Base-by-base conservation (phyloP, 2,113 vertebrate species). In the Prunella fulvescens region DNA sequence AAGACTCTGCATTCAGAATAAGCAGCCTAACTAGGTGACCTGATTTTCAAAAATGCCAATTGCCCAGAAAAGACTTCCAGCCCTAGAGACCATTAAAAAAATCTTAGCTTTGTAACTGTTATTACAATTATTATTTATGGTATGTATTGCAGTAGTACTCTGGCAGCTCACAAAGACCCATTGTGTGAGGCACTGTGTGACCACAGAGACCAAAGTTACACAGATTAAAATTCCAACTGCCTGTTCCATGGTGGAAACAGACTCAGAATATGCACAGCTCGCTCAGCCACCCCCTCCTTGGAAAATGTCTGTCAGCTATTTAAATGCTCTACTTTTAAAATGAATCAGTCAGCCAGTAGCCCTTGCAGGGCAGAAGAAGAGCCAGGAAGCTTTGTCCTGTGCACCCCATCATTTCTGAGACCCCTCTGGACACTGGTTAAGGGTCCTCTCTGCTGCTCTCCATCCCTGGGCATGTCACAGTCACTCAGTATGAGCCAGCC, bases 101-200 rank as follows among this genome's bases (percentile, higher is more conserved):
- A 40, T 76, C 79, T 84, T 81, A 81, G 53, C 71, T 74, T 96
- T 93, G 7, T 86, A 93, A 78, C 92, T 88, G 79, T 92, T 96
- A 88, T 93, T 97, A 83, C 69, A 83, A 18, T 90, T 92, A 90
- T 86, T 96, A 95, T 90, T 96, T 96, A 92, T 86, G 70, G 44
- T 81, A 88, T 45, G 72, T 67, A 48, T 54, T 92, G 85, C 94
- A 48, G 50, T 48, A 92, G 64, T 66, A 67, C 72, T 53, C 47
- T 83, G 88, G 90, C 72, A 82, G 57, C 0, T 0, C 67, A 95
- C 94, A 95, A 92, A 90, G 95, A 50, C 14, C 61, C 85, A 86
- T 95, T 96, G 85, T 97, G 81, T 4, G 7, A 70, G 56, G 79
- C 60, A 22, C 87, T 51, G 67, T 82, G 33, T 0, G 0, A 60